These are phyloP conservation scores for Corapipo altera DNA, from an alignment of 2,113 vertebrate genomes.

Conservation along the genomic window DNA sequence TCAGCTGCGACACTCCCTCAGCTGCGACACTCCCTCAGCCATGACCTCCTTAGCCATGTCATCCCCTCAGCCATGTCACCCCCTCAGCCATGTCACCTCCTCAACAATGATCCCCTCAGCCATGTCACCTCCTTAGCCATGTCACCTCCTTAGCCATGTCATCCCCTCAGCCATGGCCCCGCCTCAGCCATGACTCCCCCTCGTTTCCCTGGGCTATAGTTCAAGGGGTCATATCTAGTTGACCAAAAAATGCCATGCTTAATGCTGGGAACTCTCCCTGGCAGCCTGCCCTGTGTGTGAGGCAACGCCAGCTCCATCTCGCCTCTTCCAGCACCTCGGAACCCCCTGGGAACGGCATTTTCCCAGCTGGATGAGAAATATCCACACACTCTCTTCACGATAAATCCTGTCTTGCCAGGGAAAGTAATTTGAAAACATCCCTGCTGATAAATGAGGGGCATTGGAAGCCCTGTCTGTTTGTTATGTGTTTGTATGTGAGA, in stretches of 20 bases:
- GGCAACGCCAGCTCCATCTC: neutral
- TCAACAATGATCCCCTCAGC: neutral
- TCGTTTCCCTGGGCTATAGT: accelerated
- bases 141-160: neutral
- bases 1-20: neutral
- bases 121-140: neutral
- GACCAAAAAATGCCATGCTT: accelerated
- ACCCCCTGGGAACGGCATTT: neutral
- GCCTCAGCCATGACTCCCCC: neutral
- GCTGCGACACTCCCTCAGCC: neutral
- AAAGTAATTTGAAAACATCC: neutral
- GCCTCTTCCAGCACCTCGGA: no score
- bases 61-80: neutral
- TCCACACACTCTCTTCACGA: accelerated
- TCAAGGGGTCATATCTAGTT: accelerated
- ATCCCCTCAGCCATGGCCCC: no score
- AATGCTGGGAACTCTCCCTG: neutral
- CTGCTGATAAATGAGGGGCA: neutral
- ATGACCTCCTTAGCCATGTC: neutral
- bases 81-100: neutral
- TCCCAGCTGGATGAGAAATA: neutral
- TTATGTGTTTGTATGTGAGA: neutral
- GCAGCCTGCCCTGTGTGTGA: neutral
- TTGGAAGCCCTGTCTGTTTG: neutral
- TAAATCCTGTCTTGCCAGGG: neutral